These are phyloP conservation scores for Dipodomys merriami DNA, from an alignment of 2,113 vertebrate genomes.

Conservation along the genomic window DNA sequence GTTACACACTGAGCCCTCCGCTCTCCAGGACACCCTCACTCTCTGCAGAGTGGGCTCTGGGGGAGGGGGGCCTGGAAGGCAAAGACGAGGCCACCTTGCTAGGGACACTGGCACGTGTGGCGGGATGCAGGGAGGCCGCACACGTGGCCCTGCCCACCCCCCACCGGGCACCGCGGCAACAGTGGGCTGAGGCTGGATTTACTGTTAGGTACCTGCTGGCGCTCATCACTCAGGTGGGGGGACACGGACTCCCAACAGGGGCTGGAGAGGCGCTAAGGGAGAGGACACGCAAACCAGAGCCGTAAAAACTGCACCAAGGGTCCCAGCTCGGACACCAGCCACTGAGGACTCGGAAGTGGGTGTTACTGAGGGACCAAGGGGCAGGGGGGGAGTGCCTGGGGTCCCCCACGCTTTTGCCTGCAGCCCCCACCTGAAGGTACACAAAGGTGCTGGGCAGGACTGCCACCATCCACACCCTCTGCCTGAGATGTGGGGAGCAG, in stretches of 20 bases:
- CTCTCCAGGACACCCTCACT: conserved; percentile 46
- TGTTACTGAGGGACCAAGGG: conserved; percentile 33
- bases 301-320: conserved; percentile 69
- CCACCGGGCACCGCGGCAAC: conserved; percentile 57
- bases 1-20: conserved; percentile 10
- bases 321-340: conserved; percentile 69
- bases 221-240: conserved; percentile 76
- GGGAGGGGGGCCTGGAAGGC: conserved; percentile 59
- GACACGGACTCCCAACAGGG: conserved; percentile 78
- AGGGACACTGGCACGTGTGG: background rate
- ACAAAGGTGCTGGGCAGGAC: conserved; percentile 11
- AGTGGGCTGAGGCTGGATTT: conserved; percentile 72
- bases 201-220: conserved; percentile 78
- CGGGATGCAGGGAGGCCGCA: conserved; percentile 57
- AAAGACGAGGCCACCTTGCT: conserved; percentile 52
- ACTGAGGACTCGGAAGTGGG: conserved; percentile 61
- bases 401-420: conserved; percentile 7
- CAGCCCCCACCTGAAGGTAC: conserved; percentile 52
- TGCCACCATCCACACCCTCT: background rate
- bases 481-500: background rate
- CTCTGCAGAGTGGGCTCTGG: conserved; percentile 14
- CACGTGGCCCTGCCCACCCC: conserved; percentile 67
- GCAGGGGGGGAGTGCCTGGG: background rate
- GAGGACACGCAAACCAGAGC: conserved; percentile 77
- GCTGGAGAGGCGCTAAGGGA: conserved; percentile 77